These are phyloP conservation scores for Odiellus spinosus DNA, from an alignment of 2,888 invertebrate species.

Conservation along the genomic window DNA sequence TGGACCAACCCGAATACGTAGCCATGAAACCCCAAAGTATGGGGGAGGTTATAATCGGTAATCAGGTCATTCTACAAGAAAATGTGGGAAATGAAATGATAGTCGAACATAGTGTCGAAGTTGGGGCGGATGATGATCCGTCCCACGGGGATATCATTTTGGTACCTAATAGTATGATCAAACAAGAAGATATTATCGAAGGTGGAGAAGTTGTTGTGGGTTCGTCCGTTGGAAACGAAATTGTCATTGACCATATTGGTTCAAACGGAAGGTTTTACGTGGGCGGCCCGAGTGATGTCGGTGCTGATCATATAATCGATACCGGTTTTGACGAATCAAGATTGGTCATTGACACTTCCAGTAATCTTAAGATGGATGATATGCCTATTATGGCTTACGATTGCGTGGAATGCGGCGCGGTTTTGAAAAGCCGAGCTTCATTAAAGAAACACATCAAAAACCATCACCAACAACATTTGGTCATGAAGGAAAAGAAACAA, in stretches of 20 bases:
- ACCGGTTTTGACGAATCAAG: conserved; percentile 13
- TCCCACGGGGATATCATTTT: conserved; percentile 19
- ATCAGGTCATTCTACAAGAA: conserved; percentile 16
- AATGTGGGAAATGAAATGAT: conserved; percentile 15
- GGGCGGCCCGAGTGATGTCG: conserved; percentile 11
- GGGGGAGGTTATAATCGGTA: conserved; percentile 15
- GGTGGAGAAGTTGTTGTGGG: conserved; percentile 19
- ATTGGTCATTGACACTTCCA: conserved; percentile 18
- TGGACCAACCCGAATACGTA: conserved; percentile 13
- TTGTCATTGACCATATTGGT: conserved; percentile 17
- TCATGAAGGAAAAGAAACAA: conserved; percentile 9
- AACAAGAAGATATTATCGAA: conserved; percentile 20
- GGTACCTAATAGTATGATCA: conserved; percentile 18
- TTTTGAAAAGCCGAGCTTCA: conserved; percentile 32
- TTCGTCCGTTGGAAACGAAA: conserved; percentile 18
- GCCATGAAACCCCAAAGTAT: conserved; percentile 16
- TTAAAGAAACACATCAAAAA: conserved; percentile 32
- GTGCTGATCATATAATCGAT: conserved; percentile 13
- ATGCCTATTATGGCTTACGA: conserved; percentile 26
- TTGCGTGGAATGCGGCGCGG: conserved; percentile 32
- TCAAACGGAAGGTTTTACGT: conserved; percentile 11
- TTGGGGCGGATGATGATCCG: conserved; percentile 11
- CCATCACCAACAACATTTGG: conserved; percentile 23
- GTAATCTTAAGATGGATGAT: conserved; percentile 11
- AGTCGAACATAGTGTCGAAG: conserved; percentile 17